Percentiles rank a stretch among this genome's conserved stretches.
Evolutionary conservation across 2,888 invertebrate genomes (phyloP).

Genomic region (Caenorhabditis plicata): DNA sequence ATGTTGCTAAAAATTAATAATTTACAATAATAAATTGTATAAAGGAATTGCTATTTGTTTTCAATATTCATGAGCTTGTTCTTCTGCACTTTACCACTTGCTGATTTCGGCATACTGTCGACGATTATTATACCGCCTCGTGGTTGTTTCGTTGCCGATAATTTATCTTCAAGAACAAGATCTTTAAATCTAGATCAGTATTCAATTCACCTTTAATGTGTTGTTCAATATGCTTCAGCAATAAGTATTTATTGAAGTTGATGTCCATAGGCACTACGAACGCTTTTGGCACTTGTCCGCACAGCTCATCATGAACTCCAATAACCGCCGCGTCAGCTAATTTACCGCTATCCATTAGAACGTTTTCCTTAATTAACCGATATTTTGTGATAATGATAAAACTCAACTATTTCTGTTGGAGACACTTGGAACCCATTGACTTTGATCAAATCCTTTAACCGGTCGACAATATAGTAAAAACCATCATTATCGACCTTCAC

Average conservation of each 20-base stretch:
- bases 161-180: slow-evolving; percentile 69
- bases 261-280: slow-evolving; percentile 49
- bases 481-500: slow-evolving; percentile 80
- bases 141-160: slow-evolving; percentile 78
- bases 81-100: slow-evolving; percentile 74
- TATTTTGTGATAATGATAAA: background rate
- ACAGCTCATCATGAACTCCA: slow-evolving; percentile 73
- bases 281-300: slow-evolving; percentile 67
- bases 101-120: slow-evolving; percentile 76
- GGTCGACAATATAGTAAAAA: slow-evolving; percentile 80
- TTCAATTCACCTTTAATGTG: slow-evolving; percentile 21
- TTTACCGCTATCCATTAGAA: slow-evolving; percentile 75
- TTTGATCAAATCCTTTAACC: slow-evolving; percentile 86
- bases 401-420: slow-evolving; percentile 49
- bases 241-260: slow-evolving; percentile 10
- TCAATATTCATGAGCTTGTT: too few species aligned
- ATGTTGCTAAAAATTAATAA: too few species aligned
- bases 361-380: slow-evolving; percentile 72
- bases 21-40: too few species aligned
- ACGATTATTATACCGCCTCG: slow-evolving; percentile 74
- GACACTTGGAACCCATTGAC: slow-evolving; percentile 83
- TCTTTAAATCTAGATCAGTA: background rate
- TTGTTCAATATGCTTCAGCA: slow-evolving; percentile 22
- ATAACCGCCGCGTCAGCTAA: slow-evolving; percentile 80
- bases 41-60: too few species aligned